Conservation (phyloP, 2,888 invertebrate species). For the Trachelus stipa region DNA sequence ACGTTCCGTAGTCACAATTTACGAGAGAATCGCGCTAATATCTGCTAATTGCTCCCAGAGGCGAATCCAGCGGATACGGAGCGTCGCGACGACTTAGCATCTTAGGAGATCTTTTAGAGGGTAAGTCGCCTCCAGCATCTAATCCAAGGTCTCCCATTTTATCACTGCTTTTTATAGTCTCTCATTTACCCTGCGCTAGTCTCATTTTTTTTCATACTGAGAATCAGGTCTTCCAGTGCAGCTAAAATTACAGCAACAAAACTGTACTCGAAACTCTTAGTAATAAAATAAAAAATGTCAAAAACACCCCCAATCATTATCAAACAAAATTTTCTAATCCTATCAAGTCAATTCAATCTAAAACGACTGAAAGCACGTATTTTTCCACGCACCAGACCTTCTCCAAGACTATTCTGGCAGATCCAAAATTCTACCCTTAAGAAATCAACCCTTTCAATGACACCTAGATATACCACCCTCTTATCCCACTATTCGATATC, state of each 20-base stretch:
- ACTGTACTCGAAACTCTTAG: not conserved
- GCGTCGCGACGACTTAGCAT: not conserved
- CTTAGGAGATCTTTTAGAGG: not conserved
- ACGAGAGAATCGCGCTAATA: slow-evolving; percentile 14
- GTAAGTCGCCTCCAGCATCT: not conserved
- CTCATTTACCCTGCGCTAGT: not conserved
- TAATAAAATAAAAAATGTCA: not conserved
- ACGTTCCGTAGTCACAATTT: slow-evolving; percentile 4
- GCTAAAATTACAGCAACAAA: not conserved
- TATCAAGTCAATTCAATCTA: not conserved
- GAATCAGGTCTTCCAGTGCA: not conserved
- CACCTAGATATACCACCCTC: not conserved
- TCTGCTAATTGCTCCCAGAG: slow-evolving; percentile 12
- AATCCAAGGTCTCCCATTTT: not conserved
- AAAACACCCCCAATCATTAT: not conserved
- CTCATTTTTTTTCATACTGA: not conserved
- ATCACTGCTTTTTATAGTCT: not conserved
- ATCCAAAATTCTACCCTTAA: not conserved
- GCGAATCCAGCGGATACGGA: not conserved
- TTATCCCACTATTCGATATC: not conserved
- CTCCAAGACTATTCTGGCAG: not conserved
- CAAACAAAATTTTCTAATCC: not conserved
- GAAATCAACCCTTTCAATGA: not conserved
- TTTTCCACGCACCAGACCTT: not conserved
- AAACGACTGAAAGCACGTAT: not conserved